phyloP scores from a whole-genome alignment of 2,113 vertebrate genomes.

The Artemisiospiza belli region DNA sequence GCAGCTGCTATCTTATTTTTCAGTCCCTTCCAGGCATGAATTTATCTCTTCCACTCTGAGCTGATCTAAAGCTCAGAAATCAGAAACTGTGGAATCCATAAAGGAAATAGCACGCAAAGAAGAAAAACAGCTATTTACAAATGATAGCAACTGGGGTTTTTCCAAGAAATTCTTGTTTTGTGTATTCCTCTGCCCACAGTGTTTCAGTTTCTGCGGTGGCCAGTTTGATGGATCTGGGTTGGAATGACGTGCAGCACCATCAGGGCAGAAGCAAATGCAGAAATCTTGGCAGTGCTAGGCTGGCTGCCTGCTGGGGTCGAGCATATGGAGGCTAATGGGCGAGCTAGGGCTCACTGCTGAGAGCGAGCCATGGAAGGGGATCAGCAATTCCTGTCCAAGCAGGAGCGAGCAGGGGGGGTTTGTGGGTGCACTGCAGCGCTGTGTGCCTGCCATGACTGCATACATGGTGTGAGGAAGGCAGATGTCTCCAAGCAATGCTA shows the following conservation, averaged over 20 bases:
- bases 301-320: not conserved
- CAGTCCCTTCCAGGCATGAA: not conserved
- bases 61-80: not conserved
- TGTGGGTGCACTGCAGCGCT: not conserved
- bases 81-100: not conserved
- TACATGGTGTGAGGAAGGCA: fast-evolving
- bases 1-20: not conserved
- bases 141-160: not conserved
- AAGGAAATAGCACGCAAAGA: not conserved
- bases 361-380: not conserved
- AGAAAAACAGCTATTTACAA: slow-evolving; percentile 45
- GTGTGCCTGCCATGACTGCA: fast-evolving
- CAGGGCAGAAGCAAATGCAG: slow-evolving; percentile 6
- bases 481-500: not conserved
- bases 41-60: not conserved
- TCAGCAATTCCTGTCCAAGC: not conserved
- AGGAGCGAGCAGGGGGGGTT: not conserved
- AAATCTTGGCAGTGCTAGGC: not conserved
- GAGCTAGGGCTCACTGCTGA: not conserved
- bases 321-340: not conserved
- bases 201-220: not conserved
- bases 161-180: slow-evolving; percentile 26
- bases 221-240: not conserved
- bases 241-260: not conserved
- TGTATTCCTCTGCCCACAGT: not conserved